A percentile compares a stretch with the other conserved stretches of the same genome.
These are phyloP conservation scores for Regulus satrapa DNA, from an alignment of 2,113 vertebrate species.

Conservation along the genomic window DNA sequence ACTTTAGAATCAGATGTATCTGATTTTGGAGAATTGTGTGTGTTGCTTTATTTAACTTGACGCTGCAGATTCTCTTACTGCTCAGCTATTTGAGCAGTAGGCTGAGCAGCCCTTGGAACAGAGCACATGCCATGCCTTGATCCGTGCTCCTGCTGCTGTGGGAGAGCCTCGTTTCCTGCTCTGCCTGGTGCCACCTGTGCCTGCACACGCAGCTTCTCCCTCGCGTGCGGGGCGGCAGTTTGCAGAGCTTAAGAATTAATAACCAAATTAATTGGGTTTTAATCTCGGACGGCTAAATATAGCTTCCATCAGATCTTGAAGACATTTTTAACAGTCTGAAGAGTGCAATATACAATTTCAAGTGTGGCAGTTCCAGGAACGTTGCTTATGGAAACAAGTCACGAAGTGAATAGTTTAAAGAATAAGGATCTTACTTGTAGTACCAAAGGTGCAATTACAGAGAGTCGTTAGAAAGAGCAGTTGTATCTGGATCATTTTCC, in stretches of 20 bases:
- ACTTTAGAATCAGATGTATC: not conserved
- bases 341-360: not conserved
- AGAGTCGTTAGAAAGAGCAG: not conserved
- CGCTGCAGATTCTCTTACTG: not conserved
- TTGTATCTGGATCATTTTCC: not conserved
- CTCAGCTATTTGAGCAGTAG: not conserved
- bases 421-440: not conserved
- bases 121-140: not conserved
- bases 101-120: not conserved
- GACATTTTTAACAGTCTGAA: not conserved
- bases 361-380: not conserved
- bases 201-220: not conserved
- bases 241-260: conserved; percentile 24
- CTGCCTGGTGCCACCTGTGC: not conserved
- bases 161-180: not conserved
- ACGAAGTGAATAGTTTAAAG: not conserved
- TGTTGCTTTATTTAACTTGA: not conserved
- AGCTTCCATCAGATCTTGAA: not conserved
- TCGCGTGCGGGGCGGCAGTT: not conserved
- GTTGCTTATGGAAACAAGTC: not conserved
- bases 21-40: not conserved
- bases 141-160: not conserved
- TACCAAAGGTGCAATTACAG: not conserved
- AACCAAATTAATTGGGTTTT: conserved; percentile 43
- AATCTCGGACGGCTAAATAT: conserved; percentile 6